Evolutionary conservation across 1,140 invertebrate species (phyloP).

Genomic region (Rhopalosiphum padi): DNA sequence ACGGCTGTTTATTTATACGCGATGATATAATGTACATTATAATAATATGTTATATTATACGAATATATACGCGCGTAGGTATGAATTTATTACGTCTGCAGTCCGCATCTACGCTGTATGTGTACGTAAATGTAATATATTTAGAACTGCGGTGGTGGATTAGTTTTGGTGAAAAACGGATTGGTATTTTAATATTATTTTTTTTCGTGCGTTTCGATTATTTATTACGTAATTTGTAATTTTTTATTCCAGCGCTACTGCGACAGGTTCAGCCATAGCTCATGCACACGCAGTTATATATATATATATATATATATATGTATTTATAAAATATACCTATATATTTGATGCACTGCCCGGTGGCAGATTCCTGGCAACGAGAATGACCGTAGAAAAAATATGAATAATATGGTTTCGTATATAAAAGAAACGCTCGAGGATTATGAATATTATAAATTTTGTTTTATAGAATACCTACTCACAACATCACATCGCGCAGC

Average conservation of each 20-base stretch:
- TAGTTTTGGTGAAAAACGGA: slow-evolving; percentile 36
- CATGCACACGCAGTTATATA: not conserved
- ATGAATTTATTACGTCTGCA: not conserved
- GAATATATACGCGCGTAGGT: not conserved
- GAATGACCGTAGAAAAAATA: slow-evolving; percentile 1
- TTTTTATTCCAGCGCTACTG: not conserved
- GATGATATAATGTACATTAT: not conserved
- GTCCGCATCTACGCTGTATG: too few species aligned
- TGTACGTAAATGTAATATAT: not conserved
- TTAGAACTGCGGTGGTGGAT: not conserved
- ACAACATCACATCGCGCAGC: not conserved
- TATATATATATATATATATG: too few species aligned
- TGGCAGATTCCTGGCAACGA: slow-evolving; percentile 38
- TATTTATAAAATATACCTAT: not conserved
- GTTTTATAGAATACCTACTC: not conserved
- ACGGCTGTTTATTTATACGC: not conserved
- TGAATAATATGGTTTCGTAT: not conserved
- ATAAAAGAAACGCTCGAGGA: not conserved
- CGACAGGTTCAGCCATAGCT: not conserved
- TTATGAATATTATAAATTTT: slow-evolving; percentile 1
- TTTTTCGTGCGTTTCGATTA: not conserved
- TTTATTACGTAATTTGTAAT: slow-evolving; percentile 15
- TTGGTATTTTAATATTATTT: not conserved
- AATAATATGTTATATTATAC: slow-evolving; percentile 7
- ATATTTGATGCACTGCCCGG: not conserved